Percentiles rank a stretch among this genome's conserved stretches.
Conservation (phyloP, 1,140 invertebrate genomes). For the Pteromalus puparum region DNA sequence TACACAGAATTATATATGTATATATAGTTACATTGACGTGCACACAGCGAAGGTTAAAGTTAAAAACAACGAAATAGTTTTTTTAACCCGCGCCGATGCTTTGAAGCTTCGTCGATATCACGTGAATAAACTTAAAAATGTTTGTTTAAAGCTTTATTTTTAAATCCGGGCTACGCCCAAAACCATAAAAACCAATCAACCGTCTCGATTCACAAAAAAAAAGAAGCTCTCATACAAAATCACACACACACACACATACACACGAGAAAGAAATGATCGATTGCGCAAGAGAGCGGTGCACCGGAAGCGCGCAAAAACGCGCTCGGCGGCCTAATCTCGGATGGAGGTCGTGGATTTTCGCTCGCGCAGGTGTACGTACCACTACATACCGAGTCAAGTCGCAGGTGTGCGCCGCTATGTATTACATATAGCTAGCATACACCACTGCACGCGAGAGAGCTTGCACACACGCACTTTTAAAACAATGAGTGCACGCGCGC, state of each 20-base stretch:
- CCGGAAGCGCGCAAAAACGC: background rate
- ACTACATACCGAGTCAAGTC: background rate
- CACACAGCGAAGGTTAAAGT: too few species aligned
- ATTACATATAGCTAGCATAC: background rate
- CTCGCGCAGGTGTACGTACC: background rate
- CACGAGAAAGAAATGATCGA: background rate
- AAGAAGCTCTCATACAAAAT: background rate
- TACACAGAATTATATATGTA: background rate
- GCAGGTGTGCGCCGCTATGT: slow-evolving; percentile 51
- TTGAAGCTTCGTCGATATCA: too few species aligned
- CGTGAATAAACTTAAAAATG: too few species aligned
- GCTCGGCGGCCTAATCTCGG: slow-evolving; percentile 21
- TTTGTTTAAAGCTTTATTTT: too few species aligned
- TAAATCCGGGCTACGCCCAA: too few species aligned
- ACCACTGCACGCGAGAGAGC: background rate
- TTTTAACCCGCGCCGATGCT: too few species aligned
- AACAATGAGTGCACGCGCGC: slow-evolving; percentile 68
- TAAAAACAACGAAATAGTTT: too few species aligned
- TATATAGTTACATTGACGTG: background rate
- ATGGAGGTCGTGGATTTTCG: slow-evolving; percentile 28
- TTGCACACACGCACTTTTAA: slow-evolving; percentile 64
- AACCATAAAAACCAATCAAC: background rate
- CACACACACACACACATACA: too few species aligned
- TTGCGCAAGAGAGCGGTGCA: background rate
- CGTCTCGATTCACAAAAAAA: background rate